Base-by-base conservation (phyloP, 2,888 invertebrate genomes). In the Buathra laborator region DNA sequence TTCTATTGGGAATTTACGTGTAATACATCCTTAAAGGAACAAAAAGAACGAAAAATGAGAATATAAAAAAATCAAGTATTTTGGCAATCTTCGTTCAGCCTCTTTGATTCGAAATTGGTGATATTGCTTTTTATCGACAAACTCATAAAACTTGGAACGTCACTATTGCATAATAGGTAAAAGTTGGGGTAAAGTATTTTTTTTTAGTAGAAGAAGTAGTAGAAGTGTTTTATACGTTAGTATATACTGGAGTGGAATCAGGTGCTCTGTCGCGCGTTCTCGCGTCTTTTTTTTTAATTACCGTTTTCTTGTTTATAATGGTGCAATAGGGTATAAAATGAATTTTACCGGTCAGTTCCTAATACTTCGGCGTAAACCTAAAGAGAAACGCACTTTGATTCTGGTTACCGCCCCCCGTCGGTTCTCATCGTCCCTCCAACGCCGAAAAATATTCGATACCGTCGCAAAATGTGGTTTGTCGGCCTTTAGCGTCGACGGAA, bases 61-160 rank as follows among this genome's bases (percentile, higher is more conserved):
- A 89, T 89, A 88, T 90, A 87, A 88, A 89, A 79, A 89, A 92
- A 92, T 89, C 87, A 90, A 90, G 90, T 89, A 90, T 89, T 94
- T 94, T 94, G 94, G 93, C 93, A 94, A 93, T 93, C 51, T 90
- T 91, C 91, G 89, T 90, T 93, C 94, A 94, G 93, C 93, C 94
- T 94, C 93, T 93, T 92, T 91, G 92, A 92, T 93, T 88, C 59
- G 59, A 84, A 86, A 84, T 84, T 85, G 80, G 75, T 72, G 78
- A 77, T 83, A 88, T 85, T 59, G 59, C 29, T 59, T 59, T 29
- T 70, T 85, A 81, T 83, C 77, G 80, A 72, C 68, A 85, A 72
- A 83, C 70, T 67, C 32, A 24, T 75, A 44, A 84, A 83, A 86
- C 80, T 84, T 75, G 51, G 83, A 80, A 67, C 83, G 83, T 59